A percentile compares a stretch with the other conserved stretches of the same genome.
Evolutionary conservation across 2,888 invertebrate genomes (phyloP).

Genomic region (Seira sanloemensis): DNA sequence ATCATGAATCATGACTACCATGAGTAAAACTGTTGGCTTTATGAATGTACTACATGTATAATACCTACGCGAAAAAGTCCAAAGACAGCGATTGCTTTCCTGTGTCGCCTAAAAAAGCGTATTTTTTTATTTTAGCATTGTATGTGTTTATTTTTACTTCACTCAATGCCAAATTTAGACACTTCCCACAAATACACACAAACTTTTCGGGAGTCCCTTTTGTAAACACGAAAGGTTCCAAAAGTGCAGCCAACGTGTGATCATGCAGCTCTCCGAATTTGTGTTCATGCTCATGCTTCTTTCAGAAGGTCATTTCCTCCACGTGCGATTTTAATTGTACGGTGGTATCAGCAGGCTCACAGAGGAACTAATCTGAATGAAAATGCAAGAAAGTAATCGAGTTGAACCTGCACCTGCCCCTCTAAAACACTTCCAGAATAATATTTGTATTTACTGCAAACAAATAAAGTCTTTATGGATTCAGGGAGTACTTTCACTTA

Average conservation of each 20-base stretch:
- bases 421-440: too few species aligned
- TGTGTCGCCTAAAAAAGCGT: not conserved
- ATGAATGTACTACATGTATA: too few species aligned
- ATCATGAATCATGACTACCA: not conserved
- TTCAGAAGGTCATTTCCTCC: conserved; percentile 68
- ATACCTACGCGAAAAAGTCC: too few species aligned
- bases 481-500: too few species aligned
- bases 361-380: not conserved
- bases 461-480: too few species aligned
- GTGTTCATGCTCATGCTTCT: conserved; percentile 11
- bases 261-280: not conserved
- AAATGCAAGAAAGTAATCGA: not conserved
- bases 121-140: not conserved
- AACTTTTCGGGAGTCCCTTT: not conserved
- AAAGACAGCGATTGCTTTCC: too few species aligned
- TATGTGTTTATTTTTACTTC: not conserved
- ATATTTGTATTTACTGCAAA: too few species aligned
- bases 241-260: not conserved
- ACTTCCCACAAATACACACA: not conserved
- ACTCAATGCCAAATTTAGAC: not conserved
- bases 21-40: too few species aligned
- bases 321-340: conserved; percentile 62
- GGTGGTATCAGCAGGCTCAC: not conserved
- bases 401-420: not conserved
- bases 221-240: not conserved